Evolutionary conservation across 2,888 invertebrate species (phyloP), one percentile per base, ranked within the genome.

Genomic region (Andrena bucephala): DNA sequence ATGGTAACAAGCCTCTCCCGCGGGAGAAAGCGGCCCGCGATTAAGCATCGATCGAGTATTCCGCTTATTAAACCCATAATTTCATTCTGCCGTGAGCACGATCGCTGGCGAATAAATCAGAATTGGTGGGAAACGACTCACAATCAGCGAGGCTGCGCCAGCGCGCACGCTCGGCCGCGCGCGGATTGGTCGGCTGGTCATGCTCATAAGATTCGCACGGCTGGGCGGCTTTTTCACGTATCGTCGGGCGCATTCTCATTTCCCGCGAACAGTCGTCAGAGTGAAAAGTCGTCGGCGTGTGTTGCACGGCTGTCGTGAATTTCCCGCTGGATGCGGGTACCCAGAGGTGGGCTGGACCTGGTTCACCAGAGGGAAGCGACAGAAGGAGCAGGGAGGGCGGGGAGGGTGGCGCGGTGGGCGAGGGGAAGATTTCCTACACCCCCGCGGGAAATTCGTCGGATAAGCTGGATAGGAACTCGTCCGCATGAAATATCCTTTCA

Each of bases 401-500:
- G 57, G 75, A 10, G 10, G 42, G 13, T 2, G 42, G 42, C 10
- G 10, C 36, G 36, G 10, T 10, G 36, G 71, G 62, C 57, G 73
- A 68, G 86, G 24, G 57, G 57, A 90, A 90, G 87, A 89, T 87
- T 84, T 87, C 16, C 86, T 83, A 83, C 87, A 87, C 85, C 88
- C 89, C 88, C 92, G 88, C 90, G 90, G 92, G 91, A 91, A 92
- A 92, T 92, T 92, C 90, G 90, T 85, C 71, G 90, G 91, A 92
- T 91, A 92, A 92, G 90, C 91, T 85, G 86, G 88, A 89, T 89
- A 84, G 91, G 89, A 90, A 89, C 88, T 90, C 89, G 90, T 88
- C 89, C 89, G 91, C 90, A 92, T 93, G 93, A 93, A 93, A 93
- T 93, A 93, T 94, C 92, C 92, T 93, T 93, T 93, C 93, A 93